These are phyloP conservation scores for Catalaphyllia jardinei DNA, from an alignment of 64 coral and sea anemone genomes.

Conservation along the genomic window DNA sequence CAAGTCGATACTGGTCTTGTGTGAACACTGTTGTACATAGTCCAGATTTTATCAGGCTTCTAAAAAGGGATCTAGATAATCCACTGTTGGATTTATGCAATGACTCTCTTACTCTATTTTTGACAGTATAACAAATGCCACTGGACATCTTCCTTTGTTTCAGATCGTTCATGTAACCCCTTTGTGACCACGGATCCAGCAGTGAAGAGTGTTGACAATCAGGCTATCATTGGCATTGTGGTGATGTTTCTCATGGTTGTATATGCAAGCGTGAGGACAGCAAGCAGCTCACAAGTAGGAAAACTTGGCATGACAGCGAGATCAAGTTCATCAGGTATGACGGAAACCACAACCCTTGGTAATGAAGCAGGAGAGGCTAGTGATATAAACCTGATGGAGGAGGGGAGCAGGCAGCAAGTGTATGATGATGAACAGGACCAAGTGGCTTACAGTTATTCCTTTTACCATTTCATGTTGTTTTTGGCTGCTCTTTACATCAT, in stretches of 20 bases:
- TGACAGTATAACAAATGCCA: too few species aligned
- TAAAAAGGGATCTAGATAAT: too few species aligned
- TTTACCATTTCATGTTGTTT: slow-evolving; percentile 91
- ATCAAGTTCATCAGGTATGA: neutral
- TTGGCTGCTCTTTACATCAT: slow-evolving; percentile 83
- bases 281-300: slow-evolving; percentile 84
- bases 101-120: too few species aligned
- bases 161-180: slow-evolving; percentile 54
- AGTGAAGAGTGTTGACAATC: slow-evolving; percentile 65
- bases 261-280: slow-evolving; percentile 76
- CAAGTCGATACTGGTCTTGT: too few species aligned
- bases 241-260: slow-evolving; percentile 91
- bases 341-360: slow-evolving; percentile 38
- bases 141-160: neutral
- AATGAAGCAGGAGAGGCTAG: slow-evolving; percentile 24
- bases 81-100: too few species aligned
- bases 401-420: slow-evolving; percentile 38
- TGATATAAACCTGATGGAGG: slow-evolving; percentile 70
- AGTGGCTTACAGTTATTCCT: slow-evolving; percentile 92
- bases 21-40: too few species aligned
- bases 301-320: slow-evolving; percentile 45
- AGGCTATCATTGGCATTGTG: slow-evolving; percentile 82
- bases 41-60: too few species aligned
- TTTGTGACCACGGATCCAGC: slow-evolving; percentile 11
- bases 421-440: slow-evolving; percentile 80